Evolutionary conservation across 2,888 invertebrate species (phyloP).

Genomic region (Pyrrhia umbra): DNA sequence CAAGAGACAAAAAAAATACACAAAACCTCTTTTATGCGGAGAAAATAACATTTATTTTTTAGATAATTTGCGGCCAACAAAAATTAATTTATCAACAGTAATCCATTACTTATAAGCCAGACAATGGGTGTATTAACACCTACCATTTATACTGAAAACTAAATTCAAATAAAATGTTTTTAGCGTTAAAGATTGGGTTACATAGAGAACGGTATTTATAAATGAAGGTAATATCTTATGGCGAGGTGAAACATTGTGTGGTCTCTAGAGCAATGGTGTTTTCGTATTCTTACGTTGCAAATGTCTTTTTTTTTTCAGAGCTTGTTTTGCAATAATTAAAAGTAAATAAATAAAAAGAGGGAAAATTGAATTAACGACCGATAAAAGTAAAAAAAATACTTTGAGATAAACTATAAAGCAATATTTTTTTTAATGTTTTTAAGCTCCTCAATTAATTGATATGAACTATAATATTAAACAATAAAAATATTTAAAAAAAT

Average conservation of each 20-base stretch:
- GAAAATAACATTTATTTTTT: neutral
- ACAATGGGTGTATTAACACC: constrained; percentile 10
- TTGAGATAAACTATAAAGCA: no score
- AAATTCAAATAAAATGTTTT: constrained; percentile 13
- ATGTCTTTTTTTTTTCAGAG: neutral
- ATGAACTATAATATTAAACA: no score
- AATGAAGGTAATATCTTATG: constrained; percentile 18
- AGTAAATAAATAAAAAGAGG: no score
- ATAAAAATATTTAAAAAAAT: no score
- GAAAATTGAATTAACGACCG: no score
- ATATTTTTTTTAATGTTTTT: no score
- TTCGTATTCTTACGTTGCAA: constrained; percentile 2
- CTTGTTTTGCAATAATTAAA: neutral
- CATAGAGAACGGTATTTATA: constrained; percentile 14
- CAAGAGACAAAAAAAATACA: no score
- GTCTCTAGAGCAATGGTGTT: neutral
- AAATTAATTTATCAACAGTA: neutral
- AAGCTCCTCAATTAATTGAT: no score
- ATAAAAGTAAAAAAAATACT: no score
- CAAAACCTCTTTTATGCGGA: neutral
- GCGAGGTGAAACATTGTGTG: constrained; percentile 5
- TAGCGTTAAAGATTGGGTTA: constrained; percentile 31
- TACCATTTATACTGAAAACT: constrained; percentile 15
- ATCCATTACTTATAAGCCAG: neutral
- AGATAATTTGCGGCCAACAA: neutral